These are phyloP conservation scores for Megaceryle maxima DNA, from an alignment of 2,113 vertebrate species.

Conservation along the genomic window DNA sequence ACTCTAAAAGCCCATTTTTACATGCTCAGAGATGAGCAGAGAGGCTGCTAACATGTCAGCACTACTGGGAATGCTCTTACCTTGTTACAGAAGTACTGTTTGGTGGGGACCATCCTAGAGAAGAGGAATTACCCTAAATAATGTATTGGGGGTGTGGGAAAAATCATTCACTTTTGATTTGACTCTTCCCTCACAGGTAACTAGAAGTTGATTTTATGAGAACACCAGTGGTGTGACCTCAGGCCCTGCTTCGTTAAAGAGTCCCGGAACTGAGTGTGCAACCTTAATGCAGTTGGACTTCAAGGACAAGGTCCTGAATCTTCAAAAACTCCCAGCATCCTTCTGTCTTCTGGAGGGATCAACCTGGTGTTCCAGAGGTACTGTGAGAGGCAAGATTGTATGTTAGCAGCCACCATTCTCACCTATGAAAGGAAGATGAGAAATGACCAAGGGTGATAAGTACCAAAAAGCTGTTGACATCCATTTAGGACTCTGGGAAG, in stretches of 20 bases:
- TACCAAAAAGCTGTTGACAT: conserved; percentile 29
- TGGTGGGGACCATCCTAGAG: neutral
- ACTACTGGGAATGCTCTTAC: neutral
- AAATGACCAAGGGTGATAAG: neutral
- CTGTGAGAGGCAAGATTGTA: neutral
- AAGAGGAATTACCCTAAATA: neutral
- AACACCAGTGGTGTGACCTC: neutral
- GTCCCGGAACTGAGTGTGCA: neutral
- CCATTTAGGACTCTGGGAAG: neutral
- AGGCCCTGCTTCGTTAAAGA: neutral
- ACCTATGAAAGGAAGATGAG: neutral
- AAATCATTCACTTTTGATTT: neutral
- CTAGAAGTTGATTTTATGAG: neutral
- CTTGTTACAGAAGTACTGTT: rapidly evolving
- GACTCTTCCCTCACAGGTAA: neutral
- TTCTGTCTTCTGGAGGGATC: neutral
- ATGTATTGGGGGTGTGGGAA: neutral
- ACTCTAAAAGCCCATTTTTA: neutral
- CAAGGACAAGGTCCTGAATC: neutral
- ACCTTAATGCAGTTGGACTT: neutral
- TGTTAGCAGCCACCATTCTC: neutral
- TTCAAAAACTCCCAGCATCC: neutral
- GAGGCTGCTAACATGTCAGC: neutral
- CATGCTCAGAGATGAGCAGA: neutral
- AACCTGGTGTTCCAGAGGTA: neutral